Evolutionary conservation across 2,888 invertebrate species (phyloP).

Genomic region (Athrips mouffetella): DNA sequence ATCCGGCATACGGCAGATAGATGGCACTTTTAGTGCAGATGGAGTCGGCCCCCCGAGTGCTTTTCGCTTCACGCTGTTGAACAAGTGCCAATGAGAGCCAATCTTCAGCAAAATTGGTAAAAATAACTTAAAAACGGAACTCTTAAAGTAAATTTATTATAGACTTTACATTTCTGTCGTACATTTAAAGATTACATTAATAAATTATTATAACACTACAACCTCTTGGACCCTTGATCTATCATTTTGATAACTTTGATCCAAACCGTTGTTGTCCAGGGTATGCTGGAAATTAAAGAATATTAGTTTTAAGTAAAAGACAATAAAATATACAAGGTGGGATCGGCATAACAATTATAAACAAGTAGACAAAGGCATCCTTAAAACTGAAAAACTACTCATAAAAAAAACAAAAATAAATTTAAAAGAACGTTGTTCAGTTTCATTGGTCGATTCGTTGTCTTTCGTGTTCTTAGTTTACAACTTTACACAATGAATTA

Average conservation of each 20-base stretch:
- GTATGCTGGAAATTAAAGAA: background rate
- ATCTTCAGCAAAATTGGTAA: conserved; percentile 51
- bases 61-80: conserved; percentile 64
- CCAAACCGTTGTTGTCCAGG: background rate
- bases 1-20: conserved; percentile 61
- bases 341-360: too few relatives aligned
- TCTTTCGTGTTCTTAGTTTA: too few relatives aligned
- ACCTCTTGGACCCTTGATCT: background rate
- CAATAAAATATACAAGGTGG: too few relatives aligned
- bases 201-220: background rate
- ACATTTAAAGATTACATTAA: background rate
- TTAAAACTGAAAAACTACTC: background rate
- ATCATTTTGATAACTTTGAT: background rate
- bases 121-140: conserved; percentile 18
- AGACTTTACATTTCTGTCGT: background rate
- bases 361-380: too few relatives aligned
- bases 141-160: background rate
- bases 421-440: background rate
- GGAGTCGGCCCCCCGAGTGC: conserved; percentile 67
- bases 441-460: background rate
- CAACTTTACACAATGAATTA: background rate
- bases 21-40: conserved; percentile 66
- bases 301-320: too few relatives aligned
- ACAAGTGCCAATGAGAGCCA: conserved; percentile 65
- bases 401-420: background rate